These are phyloP conservation scores for Leptinotarsa peninsularis DNA, from an alignment of 2,888 invertebrate genomes.

Conservation along the genomic window DNA sequence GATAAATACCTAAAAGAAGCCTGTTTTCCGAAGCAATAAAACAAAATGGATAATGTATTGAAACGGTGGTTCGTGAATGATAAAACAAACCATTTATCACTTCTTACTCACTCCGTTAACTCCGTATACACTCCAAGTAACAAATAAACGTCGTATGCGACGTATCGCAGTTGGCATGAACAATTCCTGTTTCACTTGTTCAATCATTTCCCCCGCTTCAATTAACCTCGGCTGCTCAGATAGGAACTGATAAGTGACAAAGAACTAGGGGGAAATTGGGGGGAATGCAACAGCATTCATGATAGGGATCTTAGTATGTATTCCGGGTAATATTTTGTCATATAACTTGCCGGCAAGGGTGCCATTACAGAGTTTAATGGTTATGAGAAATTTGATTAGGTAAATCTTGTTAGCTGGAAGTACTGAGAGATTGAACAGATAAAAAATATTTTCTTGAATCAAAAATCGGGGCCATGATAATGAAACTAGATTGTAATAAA, in stretches of 20 bases:
- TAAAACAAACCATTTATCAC: constrained; percentile 31
- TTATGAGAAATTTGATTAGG: constrained; percentile 34
- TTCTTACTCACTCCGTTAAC: constrained; percentile 26
- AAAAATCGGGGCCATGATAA: neutral
- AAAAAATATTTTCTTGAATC: neutral
- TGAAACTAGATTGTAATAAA: too few species aligned
- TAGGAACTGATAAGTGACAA: constrained; percentile 37
- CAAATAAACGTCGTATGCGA: constrained; percentile 25
- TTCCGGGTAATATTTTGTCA: constrained; percentile 26
- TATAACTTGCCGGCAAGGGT: constrained; percentile 8
- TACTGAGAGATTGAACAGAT: constrained; percentile 20
- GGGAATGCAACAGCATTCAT: constrained; percentile 35
- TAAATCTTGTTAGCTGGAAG: constrained; percentile 30
- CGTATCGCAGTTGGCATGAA: constrained; percentile 40
- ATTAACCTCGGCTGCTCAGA: constrained; percentile 42
- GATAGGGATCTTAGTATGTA: constrained; percentile 29
- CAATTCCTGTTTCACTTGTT: constrained; percentile 43
- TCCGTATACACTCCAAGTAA: constrained; percentile 27
- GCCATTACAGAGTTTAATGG: constrained; percentile 30
- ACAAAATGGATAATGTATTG: constrained; percentile 17
- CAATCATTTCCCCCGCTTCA: constrained; percentile 47
- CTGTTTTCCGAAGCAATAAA: constrained; percentile 5
- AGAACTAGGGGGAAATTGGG: constrained; percentile 28
- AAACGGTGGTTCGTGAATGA: constrained; percentile 26
- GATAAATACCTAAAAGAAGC: constrained; percentile 15